Base-by-base conservation (phyloP, 2,888 invertebrate genomes). In the Dryobotodes eremita region DNA sequence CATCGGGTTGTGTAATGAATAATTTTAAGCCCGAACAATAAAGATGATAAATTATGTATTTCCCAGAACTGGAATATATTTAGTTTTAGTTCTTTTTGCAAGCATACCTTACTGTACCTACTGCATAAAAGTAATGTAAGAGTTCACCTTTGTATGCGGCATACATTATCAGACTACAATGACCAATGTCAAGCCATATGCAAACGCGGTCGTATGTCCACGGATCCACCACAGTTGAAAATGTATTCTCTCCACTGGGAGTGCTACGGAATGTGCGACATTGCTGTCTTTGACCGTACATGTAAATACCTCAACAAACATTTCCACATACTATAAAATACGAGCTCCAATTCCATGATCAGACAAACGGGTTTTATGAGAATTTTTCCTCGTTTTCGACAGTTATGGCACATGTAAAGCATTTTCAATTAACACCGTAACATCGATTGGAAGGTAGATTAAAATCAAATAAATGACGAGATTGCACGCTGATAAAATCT, bases 201-300 rank as follows among this genome's bases (percentile, higher is more conserved):
- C 86, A 78, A 89, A 87, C 79, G 76, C 82, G 80, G 78, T 80
- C 72, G 71, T 80, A 82, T 79, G 89, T 88, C 88, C 84, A 82
- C 77, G 74, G 82, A 88, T 90, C 85, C 84, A 89, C 89, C 86
- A 87, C 91, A 86, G 90, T 88, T 87, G 86, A 86, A 89, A 91
- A 92, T 93, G 90, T 92, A 93, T 93, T 90, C 89, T 86, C 91
- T 89, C 82, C 82, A 81, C 85, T 86, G 85, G 80, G 84, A 86
- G 80, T 86, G 86, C 79, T 82, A 84, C 76, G 89, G 92, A 92
- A 92, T 92, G 89, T 89, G 80, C 88, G 79, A 89, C 85, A 85
- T 82, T 84, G 79, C 87, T 70, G 85, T 77, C 76, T 81, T 75
- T 83, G 79, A 85, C 79, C 86, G 83, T 84, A 79, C 85, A 83